Evolutionary conservation across 2,888 invertebrate genomes (phyloP).

Genomic region (Gibbula magus): DNA sequence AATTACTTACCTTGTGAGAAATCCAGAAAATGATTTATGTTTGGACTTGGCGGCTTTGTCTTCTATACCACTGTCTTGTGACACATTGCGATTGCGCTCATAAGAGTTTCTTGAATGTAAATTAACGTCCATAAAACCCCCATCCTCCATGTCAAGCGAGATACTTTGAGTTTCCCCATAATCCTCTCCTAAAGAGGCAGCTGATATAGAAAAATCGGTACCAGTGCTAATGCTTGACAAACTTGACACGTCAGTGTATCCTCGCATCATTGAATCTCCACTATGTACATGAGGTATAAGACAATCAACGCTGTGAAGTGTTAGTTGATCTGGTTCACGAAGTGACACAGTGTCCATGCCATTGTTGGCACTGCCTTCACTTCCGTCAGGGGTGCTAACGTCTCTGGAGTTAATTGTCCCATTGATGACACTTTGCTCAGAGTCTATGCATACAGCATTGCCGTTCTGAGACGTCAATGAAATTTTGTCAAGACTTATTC

Average conservation of each 20-base stretch:
- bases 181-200: conserved; percentile 64
- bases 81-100: conserved; percentile 61
- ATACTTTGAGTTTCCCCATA: conserved; percentile 53
- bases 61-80: conserved; percentile 62
- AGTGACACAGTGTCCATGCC: conserved; percentile 24
- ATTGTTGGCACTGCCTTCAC: conserved; percentile 16
- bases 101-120: conserved; percentile 68
- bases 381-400: background rate
- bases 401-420: conserved; percentile 13
- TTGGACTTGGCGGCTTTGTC: conserved; percentile 61
- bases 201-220: conserved; percentile 69
- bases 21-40: conserved; percentile 58
- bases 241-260: conserved; percentile 68
- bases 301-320: conserved; percentile 60
- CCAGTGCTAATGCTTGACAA: conserved; percentile 71
- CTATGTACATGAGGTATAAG: conserved; percentile 53
- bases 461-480: background rate
- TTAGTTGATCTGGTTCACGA: conserved; percentile 57
- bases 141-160: conserved; percentile 66
- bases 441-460: background rate
- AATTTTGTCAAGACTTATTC: background rate
- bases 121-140: conserved; percentile 69
- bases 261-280: conserved; percentile 53
- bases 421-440: conserved; percentile 13
- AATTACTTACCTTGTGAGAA: conserved; percentile 58